Evolutionary conservation across 2,797 vertebrate species (phyloP).

Genomic region (Glossophaga mutica): DNA sequence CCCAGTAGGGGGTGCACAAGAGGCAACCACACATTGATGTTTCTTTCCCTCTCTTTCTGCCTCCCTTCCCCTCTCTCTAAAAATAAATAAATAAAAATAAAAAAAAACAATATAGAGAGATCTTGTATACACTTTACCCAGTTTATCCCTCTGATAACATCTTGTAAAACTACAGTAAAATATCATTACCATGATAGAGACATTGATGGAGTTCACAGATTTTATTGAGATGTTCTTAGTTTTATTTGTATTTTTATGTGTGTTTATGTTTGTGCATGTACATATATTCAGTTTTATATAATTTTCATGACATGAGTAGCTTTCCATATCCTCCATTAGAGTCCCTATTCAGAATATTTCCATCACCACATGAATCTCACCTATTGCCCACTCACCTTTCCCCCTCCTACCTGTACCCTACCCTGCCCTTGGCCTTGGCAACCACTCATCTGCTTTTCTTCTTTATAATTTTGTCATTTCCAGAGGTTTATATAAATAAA

Average conservation of each 20-base stretch:
- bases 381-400: not conserved
- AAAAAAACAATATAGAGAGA: not conserved
- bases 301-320: not conserved
- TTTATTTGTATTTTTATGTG: not conserved
- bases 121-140: not conserved
- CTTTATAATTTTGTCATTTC: slow-evolving; percentile 21
- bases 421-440: not conserved
- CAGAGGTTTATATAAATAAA: not conserved
- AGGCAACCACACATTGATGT: no score
- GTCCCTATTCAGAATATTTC: not conserved
- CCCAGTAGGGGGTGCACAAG: no score
- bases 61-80: no score
- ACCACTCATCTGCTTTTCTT: not conserved
- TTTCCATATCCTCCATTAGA: not conserved
- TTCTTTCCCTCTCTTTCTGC: no score
- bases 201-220: not conserved
- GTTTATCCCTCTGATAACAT: no score
- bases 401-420: not conserved
- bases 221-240: not conserved
- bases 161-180: not conserved
- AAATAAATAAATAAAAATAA: no score
- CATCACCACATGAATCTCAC: not conserved
- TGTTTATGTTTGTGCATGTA: not conserved
- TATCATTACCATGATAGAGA: not conserved
- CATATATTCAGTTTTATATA: not conserved